phyloP scores from a whole-genome alignment of 2,113 vertebrate genomes.

The Odobenus rosmarus region DNA sequence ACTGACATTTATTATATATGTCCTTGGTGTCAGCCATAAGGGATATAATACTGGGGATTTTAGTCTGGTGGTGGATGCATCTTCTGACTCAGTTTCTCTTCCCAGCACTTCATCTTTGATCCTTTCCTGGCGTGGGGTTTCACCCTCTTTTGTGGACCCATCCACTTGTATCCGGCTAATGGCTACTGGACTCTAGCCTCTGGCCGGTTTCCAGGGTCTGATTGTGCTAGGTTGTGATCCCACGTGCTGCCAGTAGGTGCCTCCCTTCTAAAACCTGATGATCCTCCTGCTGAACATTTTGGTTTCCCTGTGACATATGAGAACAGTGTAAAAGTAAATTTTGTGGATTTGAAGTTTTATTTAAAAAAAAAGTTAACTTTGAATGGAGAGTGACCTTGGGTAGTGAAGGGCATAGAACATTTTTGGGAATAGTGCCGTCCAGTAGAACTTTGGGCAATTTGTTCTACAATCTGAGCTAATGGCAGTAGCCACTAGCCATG shows the following conservation, averaged over 20 bases:
- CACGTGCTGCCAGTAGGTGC: constrained; percentile 31
- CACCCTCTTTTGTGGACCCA: background rate
- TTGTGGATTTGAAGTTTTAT: background rate
- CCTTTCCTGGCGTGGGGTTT: background rate
- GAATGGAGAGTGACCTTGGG: background rate
- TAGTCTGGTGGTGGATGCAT: background rate
- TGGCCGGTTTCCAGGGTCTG: background rate
- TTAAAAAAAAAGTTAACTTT: background rate
- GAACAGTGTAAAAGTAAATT: background rate
- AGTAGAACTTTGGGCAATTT: background rate
- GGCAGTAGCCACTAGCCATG: background rate
- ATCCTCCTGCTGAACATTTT: background rate
- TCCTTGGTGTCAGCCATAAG: background rate
- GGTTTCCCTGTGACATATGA: background rate
- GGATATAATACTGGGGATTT: background rate
- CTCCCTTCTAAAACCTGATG: constrained; percentile 55
- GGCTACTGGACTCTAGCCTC: background rate
- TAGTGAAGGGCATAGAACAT: background rate
- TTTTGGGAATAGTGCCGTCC: background rate
- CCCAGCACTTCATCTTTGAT: background rate
- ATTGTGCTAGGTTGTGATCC: constrained; percentile 65
- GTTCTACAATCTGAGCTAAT: background rate
- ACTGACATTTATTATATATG: background rate
- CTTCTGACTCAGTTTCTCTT: background rate
- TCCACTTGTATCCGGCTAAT: too few relatives aligned